Evolutionary conservation across 1,140 invertebrate genomes (phyloP).

Genomic region (Nephotettix cincticeps): DNA sequence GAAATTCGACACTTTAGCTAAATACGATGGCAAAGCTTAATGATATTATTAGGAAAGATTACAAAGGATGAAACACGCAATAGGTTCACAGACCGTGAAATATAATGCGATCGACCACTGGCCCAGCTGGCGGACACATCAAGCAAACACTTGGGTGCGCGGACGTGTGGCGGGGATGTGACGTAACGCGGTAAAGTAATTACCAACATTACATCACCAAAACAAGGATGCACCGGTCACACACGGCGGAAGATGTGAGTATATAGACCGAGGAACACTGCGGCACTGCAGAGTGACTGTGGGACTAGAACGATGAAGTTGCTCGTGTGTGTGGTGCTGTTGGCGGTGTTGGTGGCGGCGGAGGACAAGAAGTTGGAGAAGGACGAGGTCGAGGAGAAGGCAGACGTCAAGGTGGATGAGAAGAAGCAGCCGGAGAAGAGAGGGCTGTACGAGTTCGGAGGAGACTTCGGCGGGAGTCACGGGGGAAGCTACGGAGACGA

Average conservation of each 20-base stretch:
- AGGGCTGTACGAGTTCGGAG: conserved; percentile 29
- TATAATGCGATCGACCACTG: too few species aligned
- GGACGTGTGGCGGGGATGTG: too few species aligned
- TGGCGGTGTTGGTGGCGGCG: background rate
- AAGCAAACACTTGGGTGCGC: too few species aligned
- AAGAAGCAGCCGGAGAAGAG: conserved; percentile 16
- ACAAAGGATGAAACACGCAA: too few species aligned
- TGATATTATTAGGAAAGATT: too few species aligned
- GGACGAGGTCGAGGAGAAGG: background rate
- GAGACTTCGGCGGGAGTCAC: conserved; percentile 10
- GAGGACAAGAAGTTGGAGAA: background rate
- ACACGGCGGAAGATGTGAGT: background rate
- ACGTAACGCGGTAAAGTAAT: background rate
- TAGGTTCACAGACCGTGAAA: too few species aligned
- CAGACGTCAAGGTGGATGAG: background rate
- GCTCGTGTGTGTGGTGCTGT: background rate
- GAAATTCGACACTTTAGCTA: too few species aligned
- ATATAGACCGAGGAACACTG: background rate
- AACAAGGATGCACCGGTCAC: background rate
- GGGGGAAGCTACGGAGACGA: conserved; percentile 37
- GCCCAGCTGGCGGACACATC: too few species aligned
- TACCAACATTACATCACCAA: background rate
- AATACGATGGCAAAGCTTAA: too few species aligned
- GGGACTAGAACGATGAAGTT: background rate
- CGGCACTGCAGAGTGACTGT: background rate